Evolutionary conservation across 2,888 invertebrate genomes (phyloP).

Genomic region (Trichacis sp.): DNA sequence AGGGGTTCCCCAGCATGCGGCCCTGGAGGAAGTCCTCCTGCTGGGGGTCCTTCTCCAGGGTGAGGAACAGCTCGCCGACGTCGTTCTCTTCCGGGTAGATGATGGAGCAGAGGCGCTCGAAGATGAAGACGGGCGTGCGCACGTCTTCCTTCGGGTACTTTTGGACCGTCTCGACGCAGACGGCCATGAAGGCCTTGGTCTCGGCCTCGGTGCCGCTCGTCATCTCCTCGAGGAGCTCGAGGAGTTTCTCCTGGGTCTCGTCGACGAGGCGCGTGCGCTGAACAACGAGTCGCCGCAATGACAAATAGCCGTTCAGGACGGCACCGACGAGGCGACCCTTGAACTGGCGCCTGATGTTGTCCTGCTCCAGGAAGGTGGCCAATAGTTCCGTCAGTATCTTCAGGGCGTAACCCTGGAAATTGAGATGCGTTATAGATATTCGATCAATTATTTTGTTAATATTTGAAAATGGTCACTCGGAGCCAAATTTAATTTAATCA

Average conservation of each 20-base stretch:
- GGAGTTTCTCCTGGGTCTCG: constrained; percentile 94
- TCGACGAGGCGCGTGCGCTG: constrained; percentile 95
- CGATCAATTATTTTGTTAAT: too few species aligned
- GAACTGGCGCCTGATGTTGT: constrained; percentile 88
- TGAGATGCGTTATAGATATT: too few species aligned
- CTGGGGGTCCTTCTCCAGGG: constrained; percentile 97
- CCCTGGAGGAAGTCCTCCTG: constrained; percentile 98
- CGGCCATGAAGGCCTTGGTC: constrained; percentile 96
- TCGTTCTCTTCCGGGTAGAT: constrained; percentile 98
- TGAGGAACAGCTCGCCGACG: constrained; percentile 95
- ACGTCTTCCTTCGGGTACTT: constrained; percentile 92
- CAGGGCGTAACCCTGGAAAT: constrained; percentile 93
- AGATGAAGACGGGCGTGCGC: constrained; percentile 96
- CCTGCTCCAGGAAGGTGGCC: constrained; percentile 88
- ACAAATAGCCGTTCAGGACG: constrained; percentile 93
- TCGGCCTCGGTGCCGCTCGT: constrained; percentile 96
- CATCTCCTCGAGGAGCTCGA: constrained; percentile 95
- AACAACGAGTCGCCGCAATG: constrained; percentile 89
- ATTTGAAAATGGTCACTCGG: too few species aligned
- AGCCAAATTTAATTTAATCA: too few species aligned
- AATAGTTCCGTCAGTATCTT: constrained; percentile 91
- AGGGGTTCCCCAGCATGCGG: constrained; percentile 98
- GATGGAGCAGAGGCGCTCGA: constrained; percentile 92
- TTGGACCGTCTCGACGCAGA: constrained; percentile 95
- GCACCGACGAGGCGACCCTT: constrained; percentile 90